These are phyloP conservation scores for Stomorhina lunata DNA, from an alignment of 2,888 invertebrate genomes.

Conservation along the genomic window DNA sequence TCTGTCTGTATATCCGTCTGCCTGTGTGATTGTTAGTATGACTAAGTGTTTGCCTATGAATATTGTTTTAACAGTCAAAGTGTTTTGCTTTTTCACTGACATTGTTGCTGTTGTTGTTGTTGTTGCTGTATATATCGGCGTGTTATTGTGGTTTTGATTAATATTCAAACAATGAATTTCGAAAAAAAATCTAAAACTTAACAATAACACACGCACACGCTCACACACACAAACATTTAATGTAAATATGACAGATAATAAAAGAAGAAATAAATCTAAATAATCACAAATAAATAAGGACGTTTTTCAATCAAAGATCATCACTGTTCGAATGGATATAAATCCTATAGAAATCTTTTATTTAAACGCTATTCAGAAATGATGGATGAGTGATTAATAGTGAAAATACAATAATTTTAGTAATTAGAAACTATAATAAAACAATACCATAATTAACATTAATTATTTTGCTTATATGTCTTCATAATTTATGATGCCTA, in stretches of 20 bases:
- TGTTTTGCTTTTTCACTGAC: not conserved
- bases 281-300: not conserved
- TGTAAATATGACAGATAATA: not conserved
- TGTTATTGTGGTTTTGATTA: conserved; percentile 58
- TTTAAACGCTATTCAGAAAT: not conserved
- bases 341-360: not conserved
- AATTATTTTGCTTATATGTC: no score
- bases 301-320: conserved; percentile 26
- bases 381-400: not conserved
- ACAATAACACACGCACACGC: not conserved
- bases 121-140: conserved; percentile 29
- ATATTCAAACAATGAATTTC: conserved; percentile 51
- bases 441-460: no score
- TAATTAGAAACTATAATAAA: no score
- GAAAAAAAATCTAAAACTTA: conserved; percentile 6
- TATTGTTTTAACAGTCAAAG: not conserved
- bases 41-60: not conserved
- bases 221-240: not conserved
- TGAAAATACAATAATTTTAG: no score
- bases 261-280: not conserved
- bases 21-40: not conserved
- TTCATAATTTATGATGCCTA: no score
- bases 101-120: conserved; percentile 18
- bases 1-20: not conserved
- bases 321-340: no score